Base-by-base conservation (phyloP, 1,140 invertebrate species). In the Drosophila sproati region DNA sequence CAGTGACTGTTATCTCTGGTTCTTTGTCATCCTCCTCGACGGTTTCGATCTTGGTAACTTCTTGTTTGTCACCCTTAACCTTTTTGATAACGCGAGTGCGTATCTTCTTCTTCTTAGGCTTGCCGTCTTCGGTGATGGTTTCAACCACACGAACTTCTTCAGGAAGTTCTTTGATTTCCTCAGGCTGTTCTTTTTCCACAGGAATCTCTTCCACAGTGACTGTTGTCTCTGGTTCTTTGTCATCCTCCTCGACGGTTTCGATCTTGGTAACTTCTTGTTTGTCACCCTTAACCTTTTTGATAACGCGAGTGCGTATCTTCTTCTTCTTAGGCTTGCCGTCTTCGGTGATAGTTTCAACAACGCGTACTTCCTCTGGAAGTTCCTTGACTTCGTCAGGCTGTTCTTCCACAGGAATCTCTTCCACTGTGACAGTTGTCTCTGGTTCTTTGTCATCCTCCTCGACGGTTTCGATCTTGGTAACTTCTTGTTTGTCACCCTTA, bases 11-110 rank as follows among this genome's bases (percentile, higher is more conserved):
- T 8, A 71, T 91, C 56, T 80, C 80, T 10, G 91, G 91, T 77
- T 91, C 55, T 29, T 85, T 80, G 50, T 78, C 51, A 60, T 78
- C 72, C 82, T 78, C 71, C 78, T 77, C 48, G 74, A 72, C 66
- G 78, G 69, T 72, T 43, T 72, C 69, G 37, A 72, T 72, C 45
- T 72, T 72, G 35, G 69, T 72, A 20, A 72, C 69, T 56, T 72
- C 69, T 63, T 72, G 69, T 50, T 63, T 72, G 55, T 57, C 69
- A 50, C 60, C 69, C 66, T 69, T 82, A 34, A 80, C 78, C 67
- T 72, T 86, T 74, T 80, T 78, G 63, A 72, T 82, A 5, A 74
- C 68, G 6, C 85, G 78, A 55, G 82, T 93, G 35, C 69, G 69
- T 12, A 72, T 63, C 34, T 50, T 56, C 60, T 63, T 72, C 20